Conservation (phyloP, 2,113 vertebrate genomes). For the Argyrosomus japonicus region DNA sequence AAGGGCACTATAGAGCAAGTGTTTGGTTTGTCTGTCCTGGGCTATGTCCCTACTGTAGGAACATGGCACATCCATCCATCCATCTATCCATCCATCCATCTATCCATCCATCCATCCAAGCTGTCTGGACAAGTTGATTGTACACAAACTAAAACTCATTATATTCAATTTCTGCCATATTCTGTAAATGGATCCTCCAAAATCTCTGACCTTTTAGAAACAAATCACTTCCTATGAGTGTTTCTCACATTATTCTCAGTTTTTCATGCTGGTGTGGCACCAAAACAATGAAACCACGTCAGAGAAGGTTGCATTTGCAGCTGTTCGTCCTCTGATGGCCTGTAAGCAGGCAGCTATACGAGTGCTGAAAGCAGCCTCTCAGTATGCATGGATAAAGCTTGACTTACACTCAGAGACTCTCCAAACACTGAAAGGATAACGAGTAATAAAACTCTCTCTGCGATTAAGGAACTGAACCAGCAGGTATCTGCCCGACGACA, state of each 20-base stretch:
- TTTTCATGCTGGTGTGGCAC: not conserved
- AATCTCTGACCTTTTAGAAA: too few species aligned
- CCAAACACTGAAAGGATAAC: not conserved
- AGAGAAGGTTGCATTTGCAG: not conserved
- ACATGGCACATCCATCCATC: too few species aligned
- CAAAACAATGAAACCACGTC: not conserved
- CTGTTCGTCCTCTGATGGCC: not conserved
- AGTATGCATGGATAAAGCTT: not conserved
- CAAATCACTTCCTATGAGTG: too few species aligned
- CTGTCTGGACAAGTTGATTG: too few species aligned
- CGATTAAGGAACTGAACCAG: not conserved
- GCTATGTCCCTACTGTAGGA: too few species aligned
- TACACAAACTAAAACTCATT: too few species aligned
- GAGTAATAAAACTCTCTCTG: not conserved
- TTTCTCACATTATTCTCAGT: not conserved
- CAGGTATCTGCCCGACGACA: fast-evolving
- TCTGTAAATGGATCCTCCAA: too few species aligned
- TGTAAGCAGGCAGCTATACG: not conserved
- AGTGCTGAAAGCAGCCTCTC: not conserved
- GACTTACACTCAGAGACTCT: not conserved
- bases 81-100: too few species aligned
- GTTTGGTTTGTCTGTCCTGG: too few species aligned
- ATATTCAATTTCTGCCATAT: too few species aligned
- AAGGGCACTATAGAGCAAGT: too few species aligned
- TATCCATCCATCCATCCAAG: too few species aligned